Evolutionary conservation across 2,888 invertebrate species (phyloP).

Genomic region (Flabesymbios commensalis): DNA sequence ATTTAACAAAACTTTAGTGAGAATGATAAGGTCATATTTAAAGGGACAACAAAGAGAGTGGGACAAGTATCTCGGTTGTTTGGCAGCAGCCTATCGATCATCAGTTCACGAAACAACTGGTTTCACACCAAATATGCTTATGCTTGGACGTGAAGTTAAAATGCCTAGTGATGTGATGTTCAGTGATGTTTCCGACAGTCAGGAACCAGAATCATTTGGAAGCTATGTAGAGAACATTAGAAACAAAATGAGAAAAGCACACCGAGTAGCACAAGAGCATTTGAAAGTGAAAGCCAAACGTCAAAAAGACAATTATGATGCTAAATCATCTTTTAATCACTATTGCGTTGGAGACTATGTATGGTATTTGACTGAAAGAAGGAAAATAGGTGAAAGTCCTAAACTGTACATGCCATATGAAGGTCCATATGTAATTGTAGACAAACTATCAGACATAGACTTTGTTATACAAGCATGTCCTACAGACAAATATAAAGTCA

Average conservation of each 20-base stretch:
- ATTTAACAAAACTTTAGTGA: neutral
- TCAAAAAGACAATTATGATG: neutral
- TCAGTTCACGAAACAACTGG: neutral
- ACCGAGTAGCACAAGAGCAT: neutral
- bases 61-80: neutral
- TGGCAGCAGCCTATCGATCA: constrained; percentile 1
- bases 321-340: neutral
- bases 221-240: neutral
- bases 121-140: neutral
- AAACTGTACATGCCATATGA: neutral
- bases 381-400: neutral
- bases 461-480: neutral
- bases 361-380: neutral
- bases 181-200: too few relatives aligned
- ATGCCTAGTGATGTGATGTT: neutral
- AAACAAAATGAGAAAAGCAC: neutral
- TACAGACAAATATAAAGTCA: neutral
- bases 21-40: neutral
- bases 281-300: neutral
- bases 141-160: constrained; percentile 1
- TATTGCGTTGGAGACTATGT: neutral
- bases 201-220: neutral
- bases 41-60: neutral
- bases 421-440: neutral
- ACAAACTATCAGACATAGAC: neutral